Conservation (phyloP, 2,113 vertebrate genomes). For the Orcinus orca region DNA sequence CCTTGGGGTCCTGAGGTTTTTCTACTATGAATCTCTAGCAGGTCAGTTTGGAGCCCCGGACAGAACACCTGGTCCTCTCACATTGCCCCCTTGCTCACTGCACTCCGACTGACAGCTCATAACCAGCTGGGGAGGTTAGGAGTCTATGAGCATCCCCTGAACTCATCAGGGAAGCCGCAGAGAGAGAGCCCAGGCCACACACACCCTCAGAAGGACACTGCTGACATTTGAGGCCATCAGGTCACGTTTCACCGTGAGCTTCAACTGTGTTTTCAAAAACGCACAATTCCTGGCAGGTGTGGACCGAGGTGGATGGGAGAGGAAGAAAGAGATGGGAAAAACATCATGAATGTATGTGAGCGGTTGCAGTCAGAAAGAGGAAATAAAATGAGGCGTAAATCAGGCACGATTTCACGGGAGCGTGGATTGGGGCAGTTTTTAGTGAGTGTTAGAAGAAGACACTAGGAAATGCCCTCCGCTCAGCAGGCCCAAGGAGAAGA, state of each 20-base stretch:
- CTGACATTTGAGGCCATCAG: background rate
- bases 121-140: background rate
- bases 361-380: background rate
- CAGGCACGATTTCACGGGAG: background rate
- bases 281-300: background rate
- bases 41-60: background rate
- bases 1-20: background rate
- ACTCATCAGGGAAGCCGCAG: background rate
- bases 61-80: background rate
- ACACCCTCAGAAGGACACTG: background rate
- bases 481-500: background rate
- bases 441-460: background rate
- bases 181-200: background rate
- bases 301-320: background rate
- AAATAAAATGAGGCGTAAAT: background rate
- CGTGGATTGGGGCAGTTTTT: background rate
- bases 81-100: fast-evolving
- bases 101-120: background rate
- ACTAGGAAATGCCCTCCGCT: background rate
- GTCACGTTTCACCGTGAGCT: background rate
- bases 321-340: background rate
- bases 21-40: background rate
- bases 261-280: background rate
- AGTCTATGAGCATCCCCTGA: background rate
- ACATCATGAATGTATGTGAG: background rate